phyloP scores from a whole-genome alignment of 2,113 vertebrate species.

The Pitta sordida region DNA sequence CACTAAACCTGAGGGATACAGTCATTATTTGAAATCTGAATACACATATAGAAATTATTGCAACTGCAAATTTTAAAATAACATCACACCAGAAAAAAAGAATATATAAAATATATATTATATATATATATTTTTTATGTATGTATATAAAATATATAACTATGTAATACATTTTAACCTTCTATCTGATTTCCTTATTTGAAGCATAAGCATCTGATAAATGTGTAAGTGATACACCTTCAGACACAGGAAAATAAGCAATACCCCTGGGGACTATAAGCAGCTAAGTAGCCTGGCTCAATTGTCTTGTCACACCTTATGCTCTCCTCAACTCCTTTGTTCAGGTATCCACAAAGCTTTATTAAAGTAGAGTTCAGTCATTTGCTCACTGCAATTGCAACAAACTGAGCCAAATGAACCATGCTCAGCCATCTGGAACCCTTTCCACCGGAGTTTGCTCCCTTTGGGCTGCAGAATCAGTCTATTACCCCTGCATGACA shows the following conservation, averaged over 20 bases:
- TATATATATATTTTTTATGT: background rate
- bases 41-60: background rate
- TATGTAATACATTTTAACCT: background rate
- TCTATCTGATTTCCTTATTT: background rate
- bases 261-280: background rate
- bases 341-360: conserved; percentile 28
- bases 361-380: conserved; percentile 42
- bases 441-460: conserved; percentile 20
- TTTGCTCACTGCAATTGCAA: conserved; percentile 34
- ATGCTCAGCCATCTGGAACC: conserved; percentile 37
- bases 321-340: conserved; percentile 11
- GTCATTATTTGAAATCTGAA: background rate
- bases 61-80: background rate
- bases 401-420: conserved; percentile 50
- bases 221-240: background rate
- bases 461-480: conserved; percentile 23
- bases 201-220: background rate
- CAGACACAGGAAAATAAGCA: conserved; percentile 2
- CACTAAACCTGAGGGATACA: background rate
- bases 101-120: background rate
- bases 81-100: background rate
- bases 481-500: conserved; percentile 16
- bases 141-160: background rate
- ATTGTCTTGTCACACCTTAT: conserved; percentile 31
- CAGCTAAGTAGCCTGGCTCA: background rate